Evolutionary conservation across 2,888 invertebrate species (phyloP), one percentile per base, ranked within the genome.

Genomic region (Dasypolia templi): DNA sequence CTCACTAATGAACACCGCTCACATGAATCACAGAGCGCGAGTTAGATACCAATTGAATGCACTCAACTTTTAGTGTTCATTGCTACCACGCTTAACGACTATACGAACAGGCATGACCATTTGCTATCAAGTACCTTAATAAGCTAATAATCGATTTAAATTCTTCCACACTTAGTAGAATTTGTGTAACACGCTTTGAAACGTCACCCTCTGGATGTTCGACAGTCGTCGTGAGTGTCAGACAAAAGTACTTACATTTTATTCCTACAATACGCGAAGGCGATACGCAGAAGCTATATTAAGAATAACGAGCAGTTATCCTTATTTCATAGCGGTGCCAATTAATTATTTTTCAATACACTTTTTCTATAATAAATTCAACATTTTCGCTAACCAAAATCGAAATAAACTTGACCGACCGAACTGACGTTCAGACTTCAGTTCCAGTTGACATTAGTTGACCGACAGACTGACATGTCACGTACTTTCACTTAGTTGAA

Each of bases 151-250:
- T 75, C 76, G 72, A 86, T 83, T 82, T 72, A 49, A 79, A 67
- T 79, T 81, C 74, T 69, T 73, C 53, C 66, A 72, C 66, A 75
- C 70, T 72, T 70, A 84, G 51, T 81, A 80, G 74, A 80, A 79
- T 83, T 87, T 81, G 74, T 82, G 59, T 81, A 86, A 80, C 86
- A 86, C 75, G 82, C 80, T 79, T 68, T 87, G 88, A 88, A 90
- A 93, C 93, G 93, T 93, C 93, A 93, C 88, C 90, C 73, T 70
- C 74, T 64, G 51, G 84, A 80, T 81, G 85, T 88, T 81, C 64
- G 71, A 77, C 63, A 53, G 59, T 59, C 72, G 46, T 88, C 82
- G 83, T 83, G 86, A 88, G 86, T 87, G 90, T 82, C 89, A 87
- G 63, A 72, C 42, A 61, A 53, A 72, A 70, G 71, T 85, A 86